Evolutionary conservation across 2,888 invertebrate genomes (phyloP), one percentile per base, ranked within the genome.

Genomic region (Nomada lathburiana): DNA sequence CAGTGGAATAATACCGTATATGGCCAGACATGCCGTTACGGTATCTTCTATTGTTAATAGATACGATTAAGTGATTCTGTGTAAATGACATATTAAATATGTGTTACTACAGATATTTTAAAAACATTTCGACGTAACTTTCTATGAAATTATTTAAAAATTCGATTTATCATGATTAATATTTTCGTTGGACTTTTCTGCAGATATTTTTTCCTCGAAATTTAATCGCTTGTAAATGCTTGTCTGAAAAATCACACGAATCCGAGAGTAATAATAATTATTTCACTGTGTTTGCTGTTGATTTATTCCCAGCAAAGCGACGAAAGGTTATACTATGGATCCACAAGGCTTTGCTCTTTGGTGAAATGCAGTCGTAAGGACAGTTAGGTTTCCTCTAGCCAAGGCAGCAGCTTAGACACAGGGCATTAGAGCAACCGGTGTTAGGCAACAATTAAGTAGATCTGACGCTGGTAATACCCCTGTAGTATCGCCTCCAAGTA

Each of bases 371-470:
- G 53, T n/a, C 57, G 47, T 59, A 69, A 67, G 73, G 73, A 60
- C 60, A 63, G 60, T 20, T 47, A 42, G 29, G 36, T 62, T 72
- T 83, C 70, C 76, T 70, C 29, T 42, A 71, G 72, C 52, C 29
- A 4, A 63, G 64, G 67, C 50, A 50, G 63, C 53, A 73, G 80
- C 47, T 73, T 73, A 80, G 80, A 65, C 83, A 82, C 67, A 76
- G 44, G 67, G 79, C 84, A 89, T 86, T 86, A 84, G 80, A 78
- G 72, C 68, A 82, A 72, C 60, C 73, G 80, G 67, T 68, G 81
- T 89, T 89, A 78, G 81, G 70, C 82, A 77, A 80, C 88, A 86
- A 87, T 89, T 88, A 88, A 88, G 80, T 84, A 80, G 89, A 89
- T 86, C 83, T 80, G 80, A 83, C 83, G 80, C 59, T 76, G 80